Conservation (phyloP, 2,113 vertebrate species). For the Corythoichthys intestinalis region DNA sequence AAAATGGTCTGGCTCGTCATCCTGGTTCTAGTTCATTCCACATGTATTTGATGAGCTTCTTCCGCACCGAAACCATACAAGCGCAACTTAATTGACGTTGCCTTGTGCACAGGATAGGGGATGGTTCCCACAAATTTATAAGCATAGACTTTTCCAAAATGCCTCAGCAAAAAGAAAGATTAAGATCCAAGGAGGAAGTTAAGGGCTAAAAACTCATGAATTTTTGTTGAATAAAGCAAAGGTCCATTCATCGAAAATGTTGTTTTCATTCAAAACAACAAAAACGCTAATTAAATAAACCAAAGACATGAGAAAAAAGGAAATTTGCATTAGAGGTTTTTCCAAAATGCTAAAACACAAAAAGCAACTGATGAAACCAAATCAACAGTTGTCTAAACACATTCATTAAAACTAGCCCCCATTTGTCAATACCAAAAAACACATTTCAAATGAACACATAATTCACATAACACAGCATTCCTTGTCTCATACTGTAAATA, state of each 20-base stretch:
- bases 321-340: too few species aligned
- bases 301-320: too few species aligned
- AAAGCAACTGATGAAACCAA: too few species aligned
- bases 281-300: background rate
- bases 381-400: too few species aligned
- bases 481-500: too few species aligned
- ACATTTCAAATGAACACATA: too few species aligned
- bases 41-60: background rate
- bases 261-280: background rate
- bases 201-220: background rate
- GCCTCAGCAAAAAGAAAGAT: background rate
- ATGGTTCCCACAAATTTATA: background rate
- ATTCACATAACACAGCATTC: too few species aligned
- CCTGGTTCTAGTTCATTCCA: background rate
- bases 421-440: too few species aligned
- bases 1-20: constrained; percentile 32
- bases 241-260: background rate
- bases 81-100: background rate
- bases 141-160: background rate
- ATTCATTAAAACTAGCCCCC: too few species aligned
- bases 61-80: background rate
- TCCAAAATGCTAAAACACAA: too few species aligned
- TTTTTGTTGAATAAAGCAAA: background rate
- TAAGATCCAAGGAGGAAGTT: background rate
- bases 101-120: background rate